Percentiles rank a stretch among this genome's conserved stretches.
Conservation (phyloP, 2,888 invertebrate genomes). For the Acleris sparsana region DNA sequence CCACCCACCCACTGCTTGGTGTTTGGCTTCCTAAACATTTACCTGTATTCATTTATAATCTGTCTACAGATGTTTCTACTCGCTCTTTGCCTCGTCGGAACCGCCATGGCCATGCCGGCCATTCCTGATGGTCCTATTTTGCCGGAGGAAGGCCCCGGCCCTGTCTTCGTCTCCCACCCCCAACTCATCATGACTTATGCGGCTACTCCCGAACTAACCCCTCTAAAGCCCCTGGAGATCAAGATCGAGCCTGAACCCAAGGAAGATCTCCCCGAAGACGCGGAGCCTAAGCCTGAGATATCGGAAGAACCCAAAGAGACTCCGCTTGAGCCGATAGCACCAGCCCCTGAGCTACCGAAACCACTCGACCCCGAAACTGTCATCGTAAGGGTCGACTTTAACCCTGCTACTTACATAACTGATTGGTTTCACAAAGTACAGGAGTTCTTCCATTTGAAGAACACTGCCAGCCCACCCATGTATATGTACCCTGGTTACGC, state of each 20-base stretch:
- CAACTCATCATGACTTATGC: constrained; percentile 3
- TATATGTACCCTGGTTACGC: no score
- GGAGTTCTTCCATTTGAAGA: no score
- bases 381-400: constrained; percentile 17
- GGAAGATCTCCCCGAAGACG: constrained; percentile 8
- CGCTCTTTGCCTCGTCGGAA: constrained; percentile 50
- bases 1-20: no score
- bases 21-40: no score
- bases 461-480: no score
- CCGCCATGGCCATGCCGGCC: constrained; percentile 50
- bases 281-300: constrained; percentile 7
- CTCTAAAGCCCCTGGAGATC: constrained; percentile 23
- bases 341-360: background rate
- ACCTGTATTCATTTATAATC: background rate
- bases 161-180: constrained; percentile 11
- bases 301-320: constrained; percentile 16
- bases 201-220: constrained; percentile 36
- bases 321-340: background rate
- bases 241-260: constrained; percentile 25
- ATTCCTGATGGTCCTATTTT: constrained; percentile 38
- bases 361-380: constrained; percentile 8
- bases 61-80: constrained; percentile 52
- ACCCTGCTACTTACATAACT: background rate
- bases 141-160: constrained; percentile 22
- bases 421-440: background rate